phyloP scores from a whole-genome alignment of 2,888 invertebrate species.

The Rosalia funebris region DNA sequence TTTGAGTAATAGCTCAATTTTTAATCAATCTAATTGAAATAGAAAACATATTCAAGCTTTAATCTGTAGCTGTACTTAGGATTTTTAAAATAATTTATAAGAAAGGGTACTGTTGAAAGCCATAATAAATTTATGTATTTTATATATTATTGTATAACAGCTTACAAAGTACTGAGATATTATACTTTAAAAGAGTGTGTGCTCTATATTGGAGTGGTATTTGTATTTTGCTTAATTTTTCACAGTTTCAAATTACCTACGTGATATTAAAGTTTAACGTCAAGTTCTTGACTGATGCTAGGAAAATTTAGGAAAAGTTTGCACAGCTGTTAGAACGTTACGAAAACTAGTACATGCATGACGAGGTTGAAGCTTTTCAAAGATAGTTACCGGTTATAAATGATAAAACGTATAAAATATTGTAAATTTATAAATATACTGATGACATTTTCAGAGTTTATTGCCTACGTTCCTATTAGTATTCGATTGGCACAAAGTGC shows the following conservation, averaged over 20 bases:
- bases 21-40: slow-evolving; percentile 59
- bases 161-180: slow-evolving; percentile 57
- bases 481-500: slow-evolving; percentile 3
- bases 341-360: slow-evolving; percentile 52
- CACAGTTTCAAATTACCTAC: slow-evolving; percentile 50
- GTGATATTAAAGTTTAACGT: slow-evolving; percentile 60
- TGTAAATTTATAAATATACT: slow-evolving; percentile 20
- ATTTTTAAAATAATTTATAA: slow-evolving; percentile 59
- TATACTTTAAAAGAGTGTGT: slow-evolving; percentile 55
- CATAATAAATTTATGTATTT: slow-evolving; percentile 60
- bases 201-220: slow-evolving; percentile 53
- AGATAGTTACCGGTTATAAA: slow-evolving; percentile 17
- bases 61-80: slow-evolving; percentile 58
- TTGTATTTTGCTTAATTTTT: slow-evolving; percentile 47
- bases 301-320: slow-evolving; percentile 55
- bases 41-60: slow-evolving; percentile 61
- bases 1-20: slow-evolving; percentile 66
- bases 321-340: slow-evolving; percentile 58
- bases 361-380: slow-evolving; percentile 41
- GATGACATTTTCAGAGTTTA: slow-evolving; percentile 30
- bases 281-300: slow-evolving; percentile 60
- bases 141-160: slow-evolving; percentile 61
- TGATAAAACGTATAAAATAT: slow-evolving; percentile 6
- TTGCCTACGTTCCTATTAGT: slow-evolving; percentile 3
- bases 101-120: slow-evolving; percentile 48